These are phyloP conservation scores for Nothobranchius kuhntae DNA, from an alignment of 2,113 vertebrate species.

Conservation along the genomic window DNA sequence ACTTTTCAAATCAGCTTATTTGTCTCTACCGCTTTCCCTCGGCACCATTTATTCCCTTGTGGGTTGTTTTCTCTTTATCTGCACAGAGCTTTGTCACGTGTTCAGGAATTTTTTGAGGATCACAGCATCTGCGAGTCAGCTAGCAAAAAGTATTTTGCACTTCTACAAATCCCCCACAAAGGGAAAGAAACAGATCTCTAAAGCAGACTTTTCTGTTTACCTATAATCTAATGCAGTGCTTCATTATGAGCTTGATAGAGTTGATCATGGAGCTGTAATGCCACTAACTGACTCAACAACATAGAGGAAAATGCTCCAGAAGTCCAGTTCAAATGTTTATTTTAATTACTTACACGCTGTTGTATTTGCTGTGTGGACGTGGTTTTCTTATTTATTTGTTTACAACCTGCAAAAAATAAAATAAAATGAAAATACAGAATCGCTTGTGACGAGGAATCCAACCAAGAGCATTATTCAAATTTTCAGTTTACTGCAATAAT, in stretches of 20 bases:
- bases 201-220: not conserved
- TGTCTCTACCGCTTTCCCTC: slow-evolving; percentile 3
- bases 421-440: not conserved
- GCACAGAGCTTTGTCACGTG: not conserved
- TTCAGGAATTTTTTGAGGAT: slow-evolving; percentile 1
- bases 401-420: not conserved
- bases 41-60: not conserved
- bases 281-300: not conserved
- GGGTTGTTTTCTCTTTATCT: not conserved
- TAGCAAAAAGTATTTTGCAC: not conserved
- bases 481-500: not conserved
- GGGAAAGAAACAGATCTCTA: not conserved
- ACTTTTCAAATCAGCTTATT: not conserved
- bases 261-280: not conserved
- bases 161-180: not conserved
- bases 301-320: not conserved
- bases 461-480: not conserved
- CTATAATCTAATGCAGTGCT: not conserved
- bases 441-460: not conserved
- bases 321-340: not conserved
- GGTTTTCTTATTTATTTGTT: not conserved
- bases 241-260: not conserved
- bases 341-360: not conserved
- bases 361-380: not conserved
- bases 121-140: not conserved